Conservation (phyloP, 1,140 invertebrate species). For the Bombus waltoni region DNA sequence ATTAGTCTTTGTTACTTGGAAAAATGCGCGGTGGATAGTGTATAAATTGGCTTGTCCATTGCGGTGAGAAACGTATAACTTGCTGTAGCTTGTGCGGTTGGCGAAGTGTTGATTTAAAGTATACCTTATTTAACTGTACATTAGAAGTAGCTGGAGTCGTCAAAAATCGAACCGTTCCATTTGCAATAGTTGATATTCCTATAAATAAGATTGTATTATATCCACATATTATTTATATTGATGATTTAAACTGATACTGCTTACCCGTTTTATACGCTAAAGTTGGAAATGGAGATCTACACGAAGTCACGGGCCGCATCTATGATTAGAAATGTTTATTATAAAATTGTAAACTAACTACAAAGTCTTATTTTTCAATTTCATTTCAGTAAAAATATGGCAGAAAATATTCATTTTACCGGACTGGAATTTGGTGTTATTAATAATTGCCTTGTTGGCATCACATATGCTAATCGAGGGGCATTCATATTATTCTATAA, state of each 20-base stretch:
- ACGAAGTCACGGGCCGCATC: constrained; percentile 72
- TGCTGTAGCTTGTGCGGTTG: too few relatives aligned
- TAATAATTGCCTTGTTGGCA: constrained; percentile 76
- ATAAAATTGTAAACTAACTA: not conserved
- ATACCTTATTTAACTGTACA: constrained; percentile 66
- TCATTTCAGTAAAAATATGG: constrained; percentile 2
- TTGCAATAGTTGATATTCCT: constrained; percentile 69
- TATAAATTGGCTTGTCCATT: too few relatives aligned
- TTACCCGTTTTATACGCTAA: constrained; percentile 76
- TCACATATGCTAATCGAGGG: constrained; percentile 76
- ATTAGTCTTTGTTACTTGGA: too few relatives aligned
- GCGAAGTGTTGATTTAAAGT: not conserved
- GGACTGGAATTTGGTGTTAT: constrained; percentile 73
- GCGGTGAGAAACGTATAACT: too few relatives aligned
- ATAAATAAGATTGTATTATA: constrained; percentile 29
- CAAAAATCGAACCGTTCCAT: constrained; percentile 74
- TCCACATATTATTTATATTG: not conserved
- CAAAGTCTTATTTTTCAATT: not conserved
- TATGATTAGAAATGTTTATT: constrained; percentile 55
- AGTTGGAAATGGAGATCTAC: constrained; percentile 68
- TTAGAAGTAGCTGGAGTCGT: constrained; percentile 67
- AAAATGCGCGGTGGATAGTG: too few relatives aligned
- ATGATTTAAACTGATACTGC: constrained; percentile 27
- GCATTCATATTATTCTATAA: constrained; percentile 78
- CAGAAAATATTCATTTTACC: constrained; percentile 54